Conservation (phyloP, 2,797 vertebrate genomes). For the Brachymystax lenok region DNA sequence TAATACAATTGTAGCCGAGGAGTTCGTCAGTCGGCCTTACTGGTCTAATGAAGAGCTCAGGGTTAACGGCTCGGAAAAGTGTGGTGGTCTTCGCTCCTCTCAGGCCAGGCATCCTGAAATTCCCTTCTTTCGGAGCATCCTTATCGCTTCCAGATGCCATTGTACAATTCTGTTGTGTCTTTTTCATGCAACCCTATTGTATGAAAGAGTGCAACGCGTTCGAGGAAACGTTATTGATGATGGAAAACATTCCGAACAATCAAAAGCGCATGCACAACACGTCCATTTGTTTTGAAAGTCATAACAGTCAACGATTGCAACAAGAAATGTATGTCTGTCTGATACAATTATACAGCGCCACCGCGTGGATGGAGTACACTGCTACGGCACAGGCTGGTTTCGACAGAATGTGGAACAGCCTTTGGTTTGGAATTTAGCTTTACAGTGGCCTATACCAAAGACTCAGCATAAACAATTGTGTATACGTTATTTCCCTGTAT, state of each 20-base stretch:
- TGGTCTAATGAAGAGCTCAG: constrained; percentile 96
- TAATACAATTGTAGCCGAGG: neutral
- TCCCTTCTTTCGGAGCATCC: constrained; percentile 58
- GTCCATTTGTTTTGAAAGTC: constrained; percentile 1
- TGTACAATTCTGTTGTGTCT: neutral
- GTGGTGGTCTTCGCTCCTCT: constrained; percentile 81
- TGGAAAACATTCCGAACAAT: neutral
- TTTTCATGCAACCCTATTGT: neutral
- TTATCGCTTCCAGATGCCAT: constrained; percentile 75
- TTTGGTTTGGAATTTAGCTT: too few species aligned
- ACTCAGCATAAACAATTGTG: neutral
- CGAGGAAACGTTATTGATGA: neutral
- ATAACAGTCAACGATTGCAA: constrained; percentile 10
- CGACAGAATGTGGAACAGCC: too few species aligned
- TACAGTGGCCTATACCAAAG: too few species aligned
- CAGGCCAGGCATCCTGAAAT: constrained; percentile 78
- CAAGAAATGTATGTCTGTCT: neutral
- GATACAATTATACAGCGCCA: constrained; percentile 33
- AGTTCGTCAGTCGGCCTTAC: constrained; percentile 69
- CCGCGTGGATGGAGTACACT: constrained; percentile 18
- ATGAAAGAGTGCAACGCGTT: neutral
- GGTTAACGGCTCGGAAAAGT: constrained; percentile 91
- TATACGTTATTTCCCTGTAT: neutral
- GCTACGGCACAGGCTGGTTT: too few species aligned
- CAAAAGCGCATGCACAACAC: neutral